Evolutionary conservation across 1,140 invertebrate species (phyloP), one percentile per base, ranked within the genome.

Genomic region (Pseudomyrmex cubaensis): DNA sequence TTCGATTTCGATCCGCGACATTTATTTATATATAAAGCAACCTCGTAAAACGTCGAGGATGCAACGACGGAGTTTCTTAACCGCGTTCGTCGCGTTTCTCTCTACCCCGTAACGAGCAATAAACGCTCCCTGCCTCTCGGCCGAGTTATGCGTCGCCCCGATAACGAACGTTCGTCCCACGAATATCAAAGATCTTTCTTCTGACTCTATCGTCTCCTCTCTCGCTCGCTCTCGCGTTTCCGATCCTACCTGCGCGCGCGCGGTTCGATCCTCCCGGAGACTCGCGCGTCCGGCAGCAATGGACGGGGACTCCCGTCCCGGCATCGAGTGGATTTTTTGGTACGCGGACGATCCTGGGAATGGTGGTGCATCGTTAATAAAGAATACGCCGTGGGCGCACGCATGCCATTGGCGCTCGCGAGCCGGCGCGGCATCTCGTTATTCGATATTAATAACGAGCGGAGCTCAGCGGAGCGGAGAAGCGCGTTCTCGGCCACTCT

Each of bases 371-470:
- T 93, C 92, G 89, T 93, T 93, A 93, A 93, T 93, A 93, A 93
- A 93, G 91, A 92, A 92, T 92, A 92, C 56, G 86, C 88, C 83
- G 76, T 84, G 84, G 89, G 90, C 35, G 35, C 89, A 89, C 85
- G 90, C 84, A 90, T 92, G 85, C 89, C 87, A 89, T 91, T 86
- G 87, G 83, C 85, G 90, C 85, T 87, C 86, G 87, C 73, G 70
- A 75, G 63, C 48, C 62, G 78, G 46, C 48, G 73, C 85, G 88
- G 91, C 91, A 91, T 90, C 92, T 93, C 90, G 92, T 92, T 93
- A 93, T 92, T 93, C 89, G 91, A 92, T 93, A 93, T 93, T 93
- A 93, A 93, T 93, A 92, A 93, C 90, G 87, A 92, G 91, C 85
- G 50, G 76, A 70, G 35, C 54, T 80, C 80, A 69, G 63, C 80